Percentiles rank a stretch among this genome's conserved stretches.
Conservation (phyloP, 1,140 invertebrate species). For the Sinella curviseta region DNA sequence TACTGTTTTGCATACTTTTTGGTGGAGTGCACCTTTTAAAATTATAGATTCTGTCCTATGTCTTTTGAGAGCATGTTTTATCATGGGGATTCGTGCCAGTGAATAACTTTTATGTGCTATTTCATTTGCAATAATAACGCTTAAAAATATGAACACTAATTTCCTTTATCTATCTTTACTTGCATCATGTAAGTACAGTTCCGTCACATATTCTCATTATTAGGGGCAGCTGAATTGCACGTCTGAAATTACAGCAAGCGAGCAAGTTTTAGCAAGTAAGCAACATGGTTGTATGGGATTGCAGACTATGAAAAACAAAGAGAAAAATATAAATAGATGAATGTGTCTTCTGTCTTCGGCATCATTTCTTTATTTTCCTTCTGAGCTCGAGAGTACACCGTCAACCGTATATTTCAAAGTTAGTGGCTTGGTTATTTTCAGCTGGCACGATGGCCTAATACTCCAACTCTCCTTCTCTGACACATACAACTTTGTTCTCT, state of each 20-base stretch:
- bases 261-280: too few species aligned
- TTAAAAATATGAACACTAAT: constrained; percentile 16
- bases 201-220: too few species aligned
- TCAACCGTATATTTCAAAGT: neutral
- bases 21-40: too few species aligned
- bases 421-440: neutral
- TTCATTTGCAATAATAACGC: constrained; percentile 3
- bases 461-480: neutral
- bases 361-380: neutral
- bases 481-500: too few species aligned
- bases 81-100: neutral
- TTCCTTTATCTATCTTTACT: too few species aligned
- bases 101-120: neutral
- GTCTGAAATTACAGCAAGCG: too few species aligned
- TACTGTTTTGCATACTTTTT: too few species aligned
- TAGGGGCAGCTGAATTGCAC: too few species aligned
- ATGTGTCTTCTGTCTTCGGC: neutral
- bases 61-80: too few species aligned
- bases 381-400: neutral
- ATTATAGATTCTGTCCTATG: too few species aligned
- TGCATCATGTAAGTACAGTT: too few species aligned
- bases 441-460: neutral
- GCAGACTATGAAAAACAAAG: neutral
- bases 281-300: neutral
- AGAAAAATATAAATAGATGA: neutral